Evolutionary conservation across 2,888 invertebrate genomes (phyloP).

Genomic region (Drepanosiphum platanoidis): DNA sequence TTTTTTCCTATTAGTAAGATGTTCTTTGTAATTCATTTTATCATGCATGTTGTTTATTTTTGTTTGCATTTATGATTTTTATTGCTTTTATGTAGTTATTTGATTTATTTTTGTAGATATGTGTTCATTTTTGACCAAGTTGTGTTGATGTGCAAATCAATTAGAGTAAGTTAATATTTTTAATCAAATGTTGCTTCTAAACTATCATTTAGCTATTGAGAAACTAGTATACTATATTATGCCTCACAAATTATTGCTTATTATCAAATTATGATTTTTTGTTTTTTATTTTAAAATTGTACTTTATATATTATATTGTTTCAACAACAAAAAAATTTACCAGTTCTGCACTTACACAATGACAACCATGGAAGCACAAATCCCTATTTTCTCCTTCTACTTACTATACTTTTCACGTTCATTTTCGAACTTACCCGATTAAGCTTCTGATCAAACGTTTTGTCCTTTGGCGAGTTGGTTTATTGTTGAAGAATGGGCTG

Average conservation of each 20-base stretch:
- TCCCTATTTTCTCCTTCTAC: no score
- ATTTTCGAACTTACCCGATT: no score
- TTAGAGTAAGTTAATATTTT: conserved; percentile 73
- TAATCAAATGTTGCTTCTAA: not conserved
- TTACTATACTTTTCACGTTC: no score
- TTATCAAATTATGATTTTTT: not conserved
- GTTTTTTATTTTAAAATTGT: not conserved
- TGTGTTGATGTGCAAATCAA: conserved; percentile 90
- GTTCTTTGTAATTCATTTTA: not conserved
- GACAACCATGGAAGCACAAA: no score
- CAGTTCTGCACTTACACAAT: no score
- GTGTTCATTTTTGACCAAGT: conserved; percentile 98
- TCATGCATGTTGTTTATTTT: conserved; percentile 15
- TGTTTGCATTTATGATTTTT: conserved; percentile 15
- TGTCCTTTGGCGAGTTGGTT: no score
- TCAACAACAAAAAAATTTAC: no score
- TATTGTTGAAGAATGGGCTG: no score
- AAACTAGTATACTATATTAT: not conserved
- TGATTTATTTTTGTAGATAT: conserved; percentile 72
- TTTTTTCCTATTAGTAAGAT: conserved; percentile 3
- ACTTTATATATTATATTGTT: not conserved
- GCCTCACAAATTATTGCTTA: not conserved
- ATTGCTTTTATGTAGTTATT: conserved; percentile 24
- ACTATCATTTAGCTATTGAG: conserved; percentile 3
- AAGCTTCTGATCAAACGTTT: no score